Conservation (phyloP, 2,797 vertebrate species). For the Phoeniculus purpureus region DNA sequence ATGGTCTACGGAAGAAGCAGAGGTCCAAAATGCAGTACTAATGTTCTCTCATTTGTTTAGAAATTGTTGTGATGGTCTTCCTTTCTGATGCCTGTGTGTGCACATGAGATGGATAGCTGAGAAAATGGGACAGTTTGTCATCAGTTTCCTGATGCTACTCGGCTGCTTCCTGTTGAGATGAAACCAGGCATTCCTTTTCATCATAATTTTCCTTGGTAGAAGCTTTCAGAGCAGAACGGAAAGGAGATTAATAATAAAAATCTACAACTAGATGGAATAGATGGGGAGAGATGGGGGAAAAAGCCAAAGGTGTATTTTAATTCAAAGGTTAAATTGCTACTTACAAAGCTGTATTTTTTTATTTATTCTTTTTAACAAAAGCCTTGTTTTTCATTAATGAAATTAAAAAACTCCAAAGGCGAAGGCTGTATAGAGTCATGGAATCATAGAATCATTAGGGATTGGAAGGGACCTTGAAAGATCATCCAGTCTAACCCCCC, state of each 20-base stretch:
- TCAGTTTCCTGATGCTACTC: not conserved
- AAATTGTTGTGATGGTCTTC: not conserved
- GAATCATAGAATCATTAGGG: too few relatives aligned
- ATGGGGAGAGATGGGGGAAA: not conserved
- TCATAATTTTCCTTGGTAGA: not conserved
- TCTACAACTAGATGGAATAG: not conserved
- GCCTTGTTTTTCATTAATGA: slow-evolving; percentile 62
- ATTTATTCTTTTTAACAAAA: not conserved
- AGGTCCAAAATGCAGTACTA: not conserved
- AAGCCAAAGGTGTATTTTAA: not conserved
- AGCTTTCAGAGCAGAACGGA: slow-evolving; percentile 3
- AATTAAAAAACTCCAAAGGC: slow-evolving; percentile 49
- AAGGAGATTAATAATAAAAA: not conserved
- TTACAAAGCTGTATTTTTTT: not conserved
- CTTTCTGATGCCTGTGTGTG: not conserved
- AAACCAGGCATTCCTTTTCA: slow-evolving; percentile 11
- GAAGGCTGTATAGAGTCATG: not conserved
- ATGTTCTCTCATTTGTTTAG: not conserved
- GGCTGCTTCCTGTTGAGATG: not conserved
- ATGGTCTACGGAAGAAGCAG: not conserved
- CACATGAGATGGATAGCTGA: not conserved
- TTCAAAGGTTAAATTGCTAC: slow-evolving; percentile 27
- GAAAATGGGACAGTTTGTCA: not conserved
- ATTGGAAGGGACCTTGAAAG: too few relatives aligned
- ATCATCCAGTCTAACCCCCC: too few relatives aligned